Evolutionary conservation across 2,888 invertebrate genomes (phyloP), one percentile per base, ranked within the genome.

Genomic region (Andrena camellia): DNA sequence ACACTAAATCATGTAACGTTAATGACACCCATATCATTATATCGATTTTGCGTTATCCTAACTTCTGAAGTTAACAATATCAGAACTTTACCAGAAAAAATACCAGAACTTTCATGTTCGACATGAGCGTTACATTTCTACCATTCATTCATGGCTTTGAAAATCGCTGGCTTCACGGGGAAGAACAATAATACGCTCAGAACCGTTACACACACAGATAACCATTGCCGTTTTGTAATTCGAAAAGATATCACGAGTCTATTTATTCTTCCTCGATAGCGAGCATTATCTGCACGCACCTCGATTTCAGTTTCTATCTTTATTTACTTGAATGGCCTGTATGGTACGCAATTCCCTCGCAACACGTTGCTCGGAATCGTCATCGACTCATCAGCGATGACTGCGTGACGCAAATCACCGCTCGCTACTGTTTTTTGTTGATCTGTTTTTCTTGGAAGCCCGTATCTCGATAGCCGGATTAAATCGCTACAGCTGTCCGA

Each of bases 371-470:
- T 42, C 17, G 13, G 42, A 13, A 17, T 42, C 42, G 42, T 42
- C 42, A 42, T 17, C 42, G 42, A 42, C 42, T 17, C 62, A 68
- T 75, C 75, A 72, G 42, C 54, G 62, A 71, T 68, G 54, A 42
- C 52, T 42, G 66, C 13, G 54, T 86, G 84, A 84, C 86, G 86
- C 79, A 86, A 86, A 86, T 84, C 70, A 50, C 35, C 50, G 67
- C 57, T 29, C 35, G 79, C 69, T 59, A 69, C 72, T 70, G 66
- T 78, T 83, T 85, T 81, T 83, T 83, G 86, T 78, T 73, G 63
- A 75, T 78, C 68, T 73, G 81, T 80, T 79, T 84, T 84, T 84
- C 84, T 69, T 67, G 66, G 85, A 84, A 85, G 8, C 73, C 31
- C 31, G 48, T 81, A 75, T 73, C 74, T 77, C 66, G 69, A 75